Percentiles rank a stretch among this genome's conserved stretches.
Evolutionary conservation across 2,113 vertebrate genomes (phyloP).

Genomic region (Mohoua ochrocephala): DNA sequence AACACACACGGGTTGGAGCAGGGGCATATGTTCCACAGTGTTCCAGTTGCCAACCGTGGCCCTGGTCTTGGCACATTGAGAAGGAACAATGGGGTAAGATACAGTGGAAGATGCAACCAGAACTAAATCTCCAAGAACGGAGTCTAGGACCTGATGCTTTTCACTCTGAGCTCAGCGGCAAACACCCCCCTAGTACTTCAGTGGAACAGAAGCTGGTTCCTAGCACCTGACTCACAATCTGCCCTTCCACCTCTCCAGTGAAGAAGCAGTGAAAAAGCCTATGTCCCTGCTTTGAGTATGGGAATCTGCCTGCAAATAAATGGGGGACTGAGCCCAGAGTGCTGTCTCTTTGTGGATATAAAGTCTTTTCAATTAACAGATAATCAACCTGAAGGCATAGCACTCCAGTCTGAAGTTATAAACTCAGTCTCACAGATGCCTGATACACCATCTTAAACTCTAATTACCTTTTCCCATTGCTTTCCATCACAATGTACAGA

Average conservation of each 20-base stretch:
- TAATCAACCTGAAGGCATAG: not conserved
- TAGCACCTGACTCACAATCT: not conserved
- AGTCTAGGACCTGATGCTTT: not conserved
- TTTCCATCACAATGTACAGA: not conserved
- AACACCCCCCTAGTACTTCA: not conserved
- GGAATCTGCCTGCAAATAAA: not conserved
- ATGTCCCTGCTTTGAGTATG: not conserved
- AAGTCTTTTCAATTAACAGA: not conserved
- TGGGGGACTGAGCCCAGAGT: not conserved
- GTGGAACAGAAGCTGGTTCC: not conserved
- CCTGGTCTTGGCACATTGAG: not conserved
- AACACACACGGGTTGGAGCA: not conserved
- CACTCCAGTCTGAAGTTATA: not conserved
- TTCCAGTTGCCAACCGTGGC: rapidly evolving
- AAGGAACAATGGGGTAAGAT: not conserved
- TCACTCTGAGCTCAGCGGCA: not conserved
- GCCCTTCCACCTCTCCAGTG: not conserved
- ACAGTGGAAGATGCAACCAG: not conserved
- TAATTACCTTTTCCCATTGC: not conserved
- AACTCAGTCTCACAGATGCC: not conserved
- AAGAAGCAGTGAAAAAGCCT: not conserved
- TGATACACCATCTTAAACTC: not conserved
- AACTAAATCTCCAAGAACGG: not conserved
- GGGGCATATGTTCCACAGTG: rapidly evolving
- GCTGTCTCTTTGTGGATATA: not conserved